A percentile compares a stretch with the other conserved stretches of the same genome.
These are phyloP conservation scores for Agraylea sexmaculata DNA, from an alignment of 1,140 invertebrate genomes.

Conservation along the genomic window DNA sequence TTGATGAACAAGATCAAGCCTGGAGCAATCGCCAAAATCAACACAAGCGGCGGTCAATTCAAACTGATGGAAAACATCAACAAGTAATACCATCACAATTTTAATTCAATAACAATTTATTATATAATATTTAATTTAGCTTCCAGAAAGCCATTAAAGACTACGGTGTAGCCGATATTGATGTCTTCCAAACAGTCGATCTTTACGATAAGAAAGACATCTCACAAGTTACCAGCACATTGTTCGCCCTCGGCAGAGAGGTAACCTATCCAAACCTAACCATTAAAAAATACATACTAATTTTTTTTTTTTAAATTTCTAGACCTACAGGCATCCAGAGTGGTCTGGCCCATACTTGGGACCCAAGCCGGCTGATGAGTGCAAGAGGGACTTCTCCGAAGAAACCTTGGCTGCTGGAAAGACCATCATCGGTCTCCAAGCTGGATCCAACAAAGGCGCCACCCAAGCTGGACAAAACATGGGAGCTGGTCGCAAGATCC, in stretches of 20 bases:
- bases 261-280: constrained; percentile 42
- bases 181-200: constrained; percentile 94
- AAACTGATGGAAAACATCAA: constrained; percentile 95
- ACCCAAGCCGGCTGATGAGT: constrained; percentile 82
- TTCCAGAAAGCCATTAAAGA: constrained; percentile 81
- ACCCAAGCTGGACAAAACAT: constrained; percentile 87
- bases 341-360: constrained; percentile 82
- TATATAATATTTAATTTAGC: constrained; percentile 34
- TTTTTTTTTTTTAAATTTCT: constrained; percentile 13
- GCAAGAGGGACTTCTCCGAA: constrained; percentile 84
- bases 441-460: constrained; percentile 92
- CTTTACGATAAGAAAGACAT: constrained; percentile 93
- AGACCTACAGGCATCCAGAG: constrained; percentile 84
- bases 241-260: constrained; percentile 83
- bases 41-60: constrained; percentile 80
- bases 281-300: constrained; percentile 5
- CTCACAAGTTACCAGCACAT: constrained; percentile 82
- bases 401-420: constrained; percentile 85
- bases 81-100: constrained; percentile 43
- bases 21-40: constrained; percentile 72
- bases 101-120: constrained; percentile 1
- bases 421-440: constrained; percentile 84
- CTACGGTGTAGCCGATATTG: constrained; percentile 85
- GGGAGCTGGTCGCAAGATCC: constrained; percentile 81
- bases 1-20: constrained; percentile 82